Evolutionary conservation across 2,797 vertebrate species (phyloP), one percentile per base, ranked within the genome.

Genomic region (Spinibarbus caldwelli): DNA sequence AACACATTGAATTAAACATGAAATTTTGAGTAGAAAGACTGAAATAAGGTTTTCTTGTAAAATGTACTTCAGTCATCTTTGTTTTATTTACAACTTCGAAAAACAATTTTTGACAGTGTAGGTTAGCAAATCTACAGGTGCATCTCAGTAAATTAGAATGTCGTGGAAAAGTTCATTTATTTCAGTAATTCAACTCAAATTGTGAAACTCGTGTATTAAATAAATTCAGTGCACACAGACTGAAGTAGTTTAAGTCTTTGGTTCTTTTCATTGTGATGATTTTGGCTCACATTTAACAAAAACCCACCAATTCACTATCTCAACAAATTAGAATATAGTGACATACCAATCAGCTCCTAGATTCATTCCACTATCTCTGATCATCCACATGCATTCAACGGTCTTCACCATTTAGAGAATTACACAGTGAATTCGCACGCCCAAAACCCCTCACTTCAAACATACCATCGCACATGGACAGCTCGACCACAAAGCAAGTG

Each of bases 401-500:
- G 45, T 43, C 77, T 83, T 70, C 38, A 78, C 70, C 43, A 78
- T 88, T 85, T 84, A 78, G 49, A 70, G 49, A 78, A 84, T 78
- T 47, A 77, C 49, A 70, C 54, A 80, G 49, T 38, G n/a, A 38
- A 82, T 59, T 68, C 15, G 6, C 34, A 68, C 38, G 57, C 36
- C 82, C 52, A 66, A 75, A 76, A 49, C 10, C 41, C 70, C 54
- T 80, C 19, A 64, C 85, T 89, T 87, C 72, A 82, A 87, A 91
- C 91, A 90, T 86, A 87, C 81, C 62, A 41, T 68, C 83, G 83
- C 84, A 88, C 88, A 87, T 89, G 84, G 89, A 90, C 90, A 84
- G 87, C 80, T 85, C 89, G 92, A 92, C 87, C 90, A 91, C 89
- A 92, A 93, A 92, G 90, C 79, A 83, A 90, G 83, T 52, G 87